Conservation (phyloP, 2,113 vertebrate species). For the Protobothrops flavoviridis region DNA sequence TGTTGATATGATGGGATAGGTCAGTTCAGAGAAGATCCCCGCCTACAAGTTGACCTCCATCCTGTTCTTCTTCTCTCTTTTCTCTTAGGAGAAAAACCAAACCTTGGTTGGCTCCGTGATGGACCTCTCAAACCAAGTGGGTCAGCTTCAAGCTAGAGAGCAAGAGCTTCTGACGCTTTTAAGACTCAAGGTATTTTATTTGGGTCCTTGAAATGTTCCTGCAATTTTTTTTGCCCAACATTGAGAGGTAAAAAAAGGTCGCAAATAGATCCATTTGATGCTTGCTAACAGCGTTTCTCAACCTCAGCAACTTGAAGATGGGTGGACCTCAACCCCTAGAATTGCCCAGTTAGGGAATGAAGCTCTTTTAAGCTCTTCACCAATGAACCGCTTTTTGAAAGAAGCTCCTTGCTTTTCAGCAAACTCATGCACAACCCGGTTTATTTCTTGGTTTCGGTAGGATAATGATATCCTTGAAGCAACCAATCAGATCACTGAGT, state of each 20-base stretch:
- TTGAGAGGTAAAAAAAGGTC: neutral
- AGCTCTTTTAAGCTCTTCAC: neutral
- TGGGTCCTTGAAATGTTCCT: neutral
- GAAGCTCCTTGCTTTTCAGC: neutral
- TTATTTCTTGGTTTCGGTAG: slow-evolving; percentile 56
- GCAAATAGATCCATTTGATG: neutral
- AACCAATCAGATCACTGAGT: slow-evolving; percentile 74
- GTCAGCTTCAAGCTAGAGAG: slow-evolving; percentile 84
- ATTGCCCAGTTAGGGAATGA: neutral
- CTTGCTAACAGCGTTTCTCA: neutral
- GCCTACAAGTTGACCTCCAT: neutral
- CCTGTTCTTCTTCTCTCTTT: slow-evolving; percentile 14
- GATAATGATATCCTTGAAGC: slow-evolving; percentile 81
- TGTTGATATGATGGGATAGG: neutral
- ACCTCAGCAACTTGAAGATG: neutral
- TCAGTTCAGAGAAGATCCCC: neutral
- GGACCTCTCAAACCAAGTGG: slow-evolving; percentile 80
- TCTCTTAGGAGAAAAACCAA: slow-evolving; percentile 79
- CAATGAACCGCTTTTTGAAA: neutral
- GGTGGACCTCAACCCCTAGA: too few relatives aligned
- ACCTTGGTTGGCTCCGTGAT: slow-evolving; percentile 77
- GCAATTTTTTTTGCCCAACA: neutral
- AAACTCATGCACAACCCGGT: neutral
- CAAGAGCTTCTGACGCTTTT: slow-evolving; percentile 84
- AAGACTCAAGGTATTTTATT: slow-evolving; percentile 79